Percentiles rank a stretch among this genome's conserved stretches.
Evolutionary conservation across 2,888 invertebrate species (phyloP).

Genomic region (Xiphydria camelus): DNA sequence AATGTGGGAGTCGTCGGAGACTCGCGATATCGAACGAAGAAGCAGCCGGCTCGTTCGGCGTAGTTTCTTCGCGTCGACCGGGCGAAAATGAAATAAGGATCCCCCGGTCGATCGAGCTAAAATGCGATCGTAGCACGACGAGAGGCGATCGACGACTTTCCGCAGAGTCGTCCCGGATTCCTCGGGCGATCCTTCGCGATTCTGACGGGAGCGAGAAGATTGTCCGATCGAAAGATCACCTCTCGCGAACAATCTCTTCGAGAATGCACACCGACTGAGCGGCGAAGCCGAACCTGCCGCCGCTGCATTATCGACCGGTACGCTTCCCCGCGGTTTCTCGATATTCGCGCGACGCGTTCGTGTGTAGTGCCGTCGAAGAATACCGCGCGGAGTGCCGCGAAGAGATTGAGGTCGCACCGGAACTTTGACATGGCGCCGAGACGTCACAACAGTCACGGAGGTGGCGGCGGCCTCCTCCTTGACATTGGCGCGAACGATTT

Average conservation of each 20-base stretch:
- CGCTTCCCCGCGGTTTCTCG: slow-evolving; percentile 5
- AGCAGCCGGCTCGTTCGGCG: not conserved
- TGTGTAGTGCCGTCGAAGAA: slow-evolving; percentile 3
- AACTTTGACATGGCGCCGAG: slow-evolving; percentile 50
- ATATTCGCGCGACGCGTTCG: too few relatives aligned
- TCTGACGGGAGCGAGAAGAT: too few relatives aligned
- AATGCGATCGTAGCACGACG: too few relatives aligned
- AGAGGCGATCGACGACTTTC: too few relatives aligned
- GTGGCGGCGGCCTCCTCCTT: slow-evolving; percentile 39
- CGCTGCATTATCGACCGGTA: too few relatives aligned
- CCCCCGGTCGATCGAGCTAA: not conserved
- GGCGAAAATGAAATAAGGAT: slow-evolving; percentile 4
- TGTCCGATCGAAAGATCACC: too few relatives aligned
- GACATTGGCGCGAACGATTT: slow-evolving; percentile 38
- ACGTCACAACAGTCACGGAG: slow-evolving; percentile 50
- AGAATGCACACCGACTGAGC: too few relatives aligned
- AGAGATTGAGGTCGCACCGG: slow-evolving; percentile 5
- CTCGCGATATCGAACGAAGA: not conserved
- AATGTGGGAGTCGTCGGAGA: slow-evolving; percentile 1
- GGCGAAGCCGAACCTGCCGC: too few relatives aligned
- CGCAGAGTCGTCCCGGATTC: too few relatives aligned
- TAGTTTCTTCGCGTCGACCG: not conserved
- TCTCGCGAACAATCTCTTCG: too few relatives aligned
- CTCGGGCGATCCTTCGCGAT: too few relatives aligned
- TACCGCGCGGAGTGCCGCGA: slow-evolving; percentile 1